Base-by-base conservation (phyloP, 1,140 invertebrate species). In the Lamellibrachia luymesi region DNA sequence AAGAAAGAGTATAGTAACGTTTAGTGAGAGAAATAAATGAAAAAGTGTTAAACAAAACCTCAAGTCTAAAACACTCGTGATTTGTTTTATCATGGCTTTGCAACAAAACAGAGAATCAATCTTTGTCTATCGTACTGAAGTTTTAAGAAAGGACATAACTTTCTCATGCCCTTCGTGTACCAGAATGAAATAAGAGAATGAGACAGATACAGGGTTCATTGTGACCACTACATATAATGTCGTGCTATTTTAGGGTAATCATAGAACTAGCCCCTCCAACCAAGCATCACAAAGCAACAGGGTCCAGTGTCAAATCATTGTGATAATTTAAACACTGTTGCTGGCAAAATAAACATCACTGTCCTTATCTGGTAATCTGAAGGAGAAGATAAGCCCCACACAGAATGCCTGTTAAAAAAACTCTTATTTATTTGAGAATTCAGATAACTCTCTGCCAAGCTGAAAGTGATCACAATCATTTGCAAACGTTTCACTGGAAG, bases 321-420 rank as follows among this genome's bases (percentile, higher is more conserved):
- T 80, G 64, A 80, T 22, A 80, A 80, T 80, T 80, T 80, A 80
- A 80, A 80, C 64, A 80, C 64, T 80, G 64, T 80, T 80, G 64
- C 64, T 80, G 25, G 64, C 64, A 80, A 80, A 80, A 80, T 80
- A 80, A 80, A 80, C 64, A 80, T 10, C 64, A 10, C 64, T 22
- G 13, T 80, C 64, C 8, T 6, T 80, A 80, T 80, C 64, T 80
- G 64, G 64, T 80, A 80, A 80, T 80, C 64, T 80, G 13, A 8
- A 6, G 17, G 64, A 80, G 64, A 2, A 80, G 64, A 80, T 80
- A 80, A 80, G 64, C 17, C 2, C 13, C 17, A 80, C 13, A 80
- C 64, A 80, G 64, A 80, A 80, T 80, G 64, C 64, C 64, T 80
- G 25, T 80, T 22, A 80, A 80, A 80, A 80, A 22, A 10, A 22